Base-by-base conservation (phyloP, 2,113 vertebrate species). In the Serilophus lunatus region DNA sequence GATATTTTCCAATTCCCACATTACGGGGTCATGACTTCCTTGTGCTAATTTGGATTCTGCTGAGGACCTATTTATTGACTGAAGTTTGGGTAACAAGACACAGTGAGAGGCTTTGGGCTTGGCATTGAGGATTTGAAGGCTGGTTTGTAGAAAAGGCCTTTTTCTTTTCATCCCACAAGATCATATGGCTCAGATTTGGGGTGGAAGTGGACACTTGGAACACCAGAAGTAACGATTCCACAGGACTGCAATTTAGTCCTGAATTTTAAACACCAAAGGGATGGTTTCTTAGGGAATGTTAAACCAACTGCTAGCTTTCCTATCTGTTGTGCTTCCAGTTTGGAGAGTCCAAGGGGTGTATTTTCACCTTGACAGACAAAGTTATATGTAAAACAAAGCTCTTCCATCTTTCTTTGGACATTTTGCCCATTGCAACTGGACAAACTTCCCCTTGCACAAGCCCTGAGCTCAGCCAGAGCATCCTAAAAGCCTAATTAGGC, bases 11-110 rank as follows among this genome's bases (percentile, higher is more conserved):
- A 88, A 4, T 14, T 35, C 64, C 72, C 77, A 50, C 76, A 36
- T 49, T 60, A 49, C 49, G 81, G n/a, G 93, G 65, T 49, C 65
- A 9, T 2, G 72, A 88, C 80, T 86, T 19, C 13, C 25, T 45
- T 90, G 69, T 45, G 82, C 82, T 78, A 63, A 91, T 42, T 38
- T 70, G 92, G 87, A 82, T 91, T 77, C 66, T 96, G 84, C 92
- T 86, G 88, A 64, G 74, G 78, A 87, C 36, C 53, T 79, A 49
- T 77, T 68, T 36, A 83, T 54, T 0, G 19, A 35, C 68, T 44
- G 64, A 7, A 77, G 38, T 16, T 61, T 0, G 4, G 70, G 71
- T 29, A 71, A 68, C 38, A 17, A 35, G 80, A 82, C 72, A 78
- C 72, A 66, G 60, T 4, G 5, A 49, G 80, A 60, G 69, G 4